Percentiles rank a stretch among this genome's conserved stretches.
phyloP scores from a whole-genome alignment of 2,797 vertebrate species.

The Novumbra hubbsi region DNA sequence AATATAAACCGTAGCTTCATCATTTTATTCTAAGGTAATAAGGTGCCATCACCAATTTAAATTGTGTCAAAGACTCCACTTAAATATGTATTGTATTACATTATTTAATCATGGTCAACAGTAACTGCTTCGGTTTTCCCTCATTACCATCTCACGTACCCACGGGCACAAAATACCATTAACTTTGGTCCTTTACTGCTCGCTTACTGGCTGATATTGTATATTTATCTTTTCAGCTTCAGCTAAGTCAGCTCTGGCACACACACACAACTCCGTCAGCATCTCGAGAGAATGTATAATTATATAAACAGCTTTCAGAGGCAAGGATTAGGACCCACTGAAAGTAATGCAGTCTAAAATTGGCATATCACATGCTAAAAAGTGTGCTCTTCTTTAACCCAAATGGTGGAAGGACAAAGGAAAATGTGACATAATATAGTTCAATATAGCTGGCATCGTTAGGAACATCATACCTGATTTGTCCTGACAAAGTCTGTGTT shows the following conservation, averaged over 20 bases:
- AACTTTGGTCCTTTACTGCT: slow-evolving; percentile 48
- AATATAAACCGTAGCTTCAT: slow-evolving; percentile 1
- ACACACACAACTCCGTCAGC: slow-evolving; percentile 2
- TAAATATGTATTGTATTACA: slow-evolving; percentile 58
- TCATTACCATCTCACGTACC: slow-evolving; percentile 49
- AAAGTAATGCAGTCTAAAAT: slow-evolving; percentile 12
- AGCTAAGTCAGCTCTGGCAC: slow-evolving; percentile 5
- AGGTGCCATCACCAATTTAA: slow-evolving; percentile 3
- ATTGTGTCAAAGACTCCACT: slow-evolving; percentile 5
- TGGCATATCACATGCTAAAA: slow-evolving; percentile 14
- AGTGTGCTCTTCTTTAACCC: slow-evolving; percentile 2
- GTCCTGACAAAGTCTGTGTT: slow-evolving; percentile 7
- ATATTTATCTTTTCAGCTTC: neutral
- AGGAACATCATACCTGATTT: slow-evolving; percentile 1
- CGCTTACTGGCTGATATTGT: slow-evolving; percentile 19
- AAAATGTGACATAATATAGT: neutral
- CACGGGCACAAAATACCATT: slow-evolving; percentile 59
- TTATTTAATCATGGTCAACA: slow-evolving; percentile 60
- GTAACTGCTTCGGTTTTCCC: slow-evolving; percentile 54
- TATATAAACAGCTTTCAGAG: slow-evolving; percentile 67
- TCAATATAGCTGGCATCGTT: neutral
- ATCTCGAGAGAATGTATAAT: slow-evolving; percentile 65
- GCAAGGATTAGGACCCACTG: slow-evolving; percentile 47
- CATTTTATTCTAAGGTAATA: slow-evolving; percentile 3
- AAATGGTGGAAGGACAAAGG: neutral